Conservation (phyloP, 2,888 invertebrate genomes). For the Sesia apiformis region DNA sequence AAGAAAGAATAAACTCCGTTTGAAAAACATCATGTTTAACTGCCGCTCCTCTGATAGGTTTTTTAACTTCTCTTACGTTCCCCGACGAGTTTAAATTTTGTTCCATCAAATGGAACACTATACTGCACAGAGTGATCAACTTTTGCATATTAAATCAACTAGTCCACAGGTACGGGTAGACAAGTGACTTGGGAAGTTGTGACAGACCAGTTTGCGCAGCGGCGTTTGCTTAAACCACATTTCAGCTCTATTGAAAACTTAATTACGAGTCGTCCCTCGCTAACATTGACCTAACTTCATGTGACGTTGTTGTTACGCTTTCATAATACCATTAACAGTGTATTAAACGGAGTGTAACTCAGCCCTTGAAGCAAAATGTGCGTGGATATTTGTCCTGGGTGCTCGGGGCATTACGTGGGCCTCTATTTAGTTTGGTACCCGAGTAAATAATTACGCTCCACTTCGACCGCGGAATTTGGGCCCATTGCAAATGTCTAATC, state of each 20-base stretch:
- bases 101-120: not conserved
- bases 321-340: slow-evolving; percentile 35
- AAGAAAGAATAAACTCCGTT: slow-evolving; percentile 22
- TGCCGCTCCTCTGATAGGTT: not conserved
- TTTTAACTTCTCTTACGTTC: not conserved
- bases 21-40: slow-evolving; percentile 14
- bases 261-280: slow-evolving; percentile 30
- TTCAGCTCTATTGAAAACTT: slow-evolving; percentile 53
- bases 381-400: slow-evolving; percentile 15
- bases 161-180: slow-evolving; percentile 16
- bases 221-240: slow-evolving; percentile 48
- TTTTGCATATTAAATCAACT: slow-evolving; percentile 35
- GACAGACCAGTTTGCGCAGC: slow-evolving; percentile 25
- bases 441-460: slow-evolving; percentile 21
- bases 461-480: slow-evolving; percentile 2
- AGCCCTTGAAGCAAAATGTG: slow-evolving; percentile 22
- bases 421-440: slow-evolving; percentile 23
- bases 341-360: slow-evolving; percentile 29
- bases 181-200: slow-evolving; percentile 15
- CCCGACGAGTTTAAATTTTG: not conserved
- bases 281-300: slow-evolving; percentile 18
- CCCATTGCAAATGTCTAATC: not conserved
- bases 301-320: slow-evolving; percentile 27
- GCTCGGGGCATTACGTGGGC: slow-evolving; percentile 13
- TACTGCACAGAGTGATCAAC: slow-evolving; percentile 6